These are phyloP conservation scores for Eupeodes luniger DNA, from an alignment of 2,888 invertebrate species.

Conservation along the genomic window DNA sequence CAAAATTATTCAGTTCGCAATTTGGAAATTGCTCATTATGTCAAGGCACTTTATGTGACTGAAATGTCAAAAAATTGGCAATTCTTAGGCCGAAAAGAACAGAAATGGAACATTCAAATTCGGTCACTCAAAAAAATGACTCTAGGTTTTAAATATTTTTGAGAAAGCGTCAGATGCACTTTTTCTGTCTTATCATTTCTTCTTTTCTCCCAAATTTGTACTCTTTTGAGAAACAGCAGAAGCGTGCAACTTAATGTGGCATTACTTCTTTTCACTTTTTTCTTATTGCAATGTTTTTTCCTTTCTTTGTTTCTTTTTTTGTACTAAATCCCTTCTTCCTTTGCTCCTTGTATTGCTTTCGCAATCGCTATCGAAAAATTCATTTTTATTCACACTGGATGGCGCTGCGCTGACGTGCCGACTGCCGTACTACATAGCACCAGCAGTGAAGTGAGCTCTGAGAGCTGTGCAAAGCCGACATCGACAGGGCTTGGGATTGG, in stretches of 20 bases:
- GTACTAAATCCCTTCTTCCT: constrained; percentile 27
- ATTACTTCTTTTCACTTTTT: constrained; percentile 8
- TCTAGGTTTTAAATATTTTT: too few species aligned
- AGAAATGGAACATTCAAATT: too few species aligned
- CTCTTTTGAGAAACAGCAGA: not conserved
- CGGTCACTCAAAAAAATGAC: too few species aligned
- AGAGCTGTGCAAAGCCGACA: not conserved
- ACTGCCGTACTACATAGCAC: constrained; percentile 27
- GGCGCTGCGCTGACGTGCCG: constrained; percentile 61
- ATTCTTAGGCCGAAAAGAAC: too few species aligned
- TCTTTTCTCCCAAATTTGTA: too few species aligned
- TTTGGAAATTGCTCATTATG: too few species aligned
- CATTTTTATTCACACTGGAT: constrained; percentile 75
- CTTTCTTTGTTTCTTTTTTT: not conserved
- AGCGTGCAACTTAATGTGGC: not conserved
- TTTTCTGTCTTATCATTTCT: too few species aligned
- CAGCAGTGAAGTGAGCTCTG: not conserved
- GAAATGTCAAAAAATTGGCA: too few species aligned
- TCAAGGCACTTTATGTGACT: too few species aligned
- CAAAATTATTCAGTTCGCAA: too few species aligned
- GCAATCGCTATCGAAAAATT: constrained; percentile 56
- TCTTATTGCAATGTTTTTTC: not conserved
- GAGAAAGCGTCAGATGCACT: too few species aligned
- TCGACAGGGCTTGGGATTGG: constrained; percentile 33
- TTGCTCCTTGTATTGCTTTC: constrained; percentile 43